Evolutionary conservation across 2,797 vertebrate genomes (phyloP).

Genomic region (Eospalax fontanierii): DNA sequence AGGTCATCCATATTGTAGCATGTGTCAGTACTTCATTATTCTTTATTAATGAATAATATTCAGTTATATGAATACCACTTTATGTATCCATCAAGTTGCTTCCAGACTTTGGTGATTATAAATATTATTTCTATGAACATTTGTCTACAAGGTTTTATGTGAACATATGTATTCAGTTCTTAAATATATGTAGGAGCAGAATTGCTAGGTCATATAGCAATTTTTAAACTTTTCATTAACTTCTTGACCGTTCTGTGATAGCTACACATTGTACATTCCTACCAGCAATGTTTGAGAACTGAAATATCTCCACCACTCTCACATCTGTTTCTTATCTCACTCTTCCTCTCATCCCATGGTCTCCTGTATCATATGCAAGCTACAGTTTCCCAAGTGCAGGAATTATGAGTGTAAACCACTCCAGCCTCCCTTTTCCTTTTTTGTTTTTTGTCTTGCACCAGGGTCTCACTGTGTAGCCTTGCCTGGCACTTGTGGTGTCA

Average conservation of each 20-base stretch:
- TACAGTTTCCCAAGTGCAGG: background rate
- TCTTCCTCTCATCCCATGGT: background rate
- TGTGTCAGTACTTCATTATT: background rate
- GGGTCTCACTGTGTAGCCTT: no score
- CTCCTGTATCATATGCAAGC: background rate
- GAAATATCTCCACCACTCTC: background rate
- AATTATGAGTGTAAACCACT: background rate
- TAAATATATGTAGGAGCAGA: background rate
- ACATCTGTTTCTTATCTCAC: background rate
- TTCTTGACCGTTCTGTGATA: background rate
- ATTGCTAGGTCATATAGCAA: background rate
- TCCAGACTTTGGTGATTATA: background rate
- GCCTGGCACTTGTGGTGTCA: no score
- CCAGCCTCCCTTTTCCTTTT: background rate
- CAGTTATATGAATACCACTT: background rate
- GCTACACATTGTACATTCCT: conserved; percentile 7
- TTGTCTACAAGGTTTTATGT: conserved; percentile 31
- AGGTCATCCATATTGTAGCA: background rate
- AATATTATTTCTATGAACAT: conserved; percentile 16
- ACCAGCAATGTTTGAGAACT: background rate
- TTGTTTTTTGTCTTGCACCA: no score
- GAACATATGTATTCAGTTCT: conserved; percentile 26
- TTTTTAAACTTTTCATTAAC: background rate
- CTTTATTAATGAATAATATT: conserved; percentile 15
- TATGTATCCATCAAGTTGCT: background rate